phyloP scores from a whole-genome alignment of 2,113 vertebrate genomes.

The Micronycteris hirsuta region DNA sequence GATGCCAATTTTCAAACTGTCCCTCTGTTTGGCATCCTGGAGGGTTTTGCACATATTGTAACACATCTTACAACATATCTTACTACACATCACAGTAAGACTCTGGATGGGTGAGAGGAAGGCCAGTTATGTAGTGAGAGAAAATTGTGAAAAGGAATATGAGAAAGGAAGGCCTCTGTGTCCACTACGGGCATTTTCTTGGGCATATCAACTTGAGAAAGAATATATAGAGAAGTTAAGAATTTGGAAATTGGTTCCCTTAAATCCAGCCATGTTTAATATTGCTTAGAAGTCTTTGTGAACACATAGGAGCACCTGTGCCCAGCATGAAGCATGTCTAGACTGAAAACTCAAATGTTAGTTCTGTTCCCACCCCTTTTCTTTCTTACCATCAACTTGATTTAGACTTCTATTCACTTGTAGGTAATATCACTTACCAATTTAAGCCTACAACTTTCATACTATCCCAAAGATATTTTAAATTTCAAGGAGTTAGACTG shows the following conservation, averaged over 20 bases:
- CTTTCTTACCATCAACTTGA: not conserved
- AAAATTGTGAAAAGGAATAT: not conserved
- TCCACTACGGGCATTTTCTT: not conserved
- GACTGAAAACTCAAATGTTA: not conserved
- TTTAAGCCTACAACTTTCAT: not conserved
- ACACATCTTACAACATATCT: not conserved
- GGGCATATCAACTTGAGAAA: slow-evolving; percentile 4
- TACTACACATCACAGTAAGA: not conserved
- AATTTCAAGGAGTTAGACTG: not conserved
- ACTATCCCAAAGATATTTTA: not conserved
- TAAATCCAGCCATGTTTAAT: not conserved
- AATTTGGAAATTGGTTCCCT: not conserved
- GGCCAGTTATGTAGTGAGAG: not conserved
- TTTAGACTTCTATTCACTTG: not conserved
- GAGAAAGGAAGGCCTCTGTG: not conserved
- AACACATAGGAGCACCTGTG: not conserved
- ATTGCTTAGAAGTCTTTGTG: not conserved
- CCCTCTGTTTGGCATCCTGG: not conserved
- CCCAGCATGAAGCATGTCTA: not conserved
- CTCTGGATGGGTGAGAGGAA: not conserved
- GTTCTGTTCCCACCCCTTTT: not conserved
- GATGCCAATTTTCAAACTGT: not conserved
- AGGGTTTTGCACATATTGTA: not conserved
- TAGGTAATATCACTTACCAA: not conserved
- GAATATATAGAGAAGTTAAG: not conserved